Conservation (phyloP, 2,113 vertebrate genomes). For the Xerus inauris region DNA sequence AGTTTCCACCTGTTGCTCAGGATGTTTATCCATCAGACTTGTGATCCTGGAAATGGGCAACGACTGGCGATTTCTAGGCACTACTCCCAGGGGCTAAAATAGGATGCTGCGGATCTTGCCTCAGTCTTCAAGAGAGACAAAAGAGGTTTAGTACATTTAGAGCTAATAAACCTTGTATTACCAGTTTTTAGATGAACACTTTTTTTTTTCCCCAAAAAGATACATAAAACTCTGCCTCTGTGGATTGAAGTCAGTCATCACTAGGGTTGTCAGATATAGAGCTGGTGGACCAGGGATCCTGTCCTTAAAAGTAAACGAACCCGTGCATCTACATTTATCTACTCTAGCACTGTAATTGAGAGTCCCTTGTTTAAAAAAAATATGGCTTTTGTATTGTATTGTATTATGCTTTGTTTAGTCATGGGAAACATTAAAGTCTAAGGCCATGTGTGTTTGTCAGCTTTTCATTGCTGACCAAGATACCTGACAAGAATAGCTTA, state of each 20-base stretch:
- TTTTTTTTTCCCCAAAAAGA: background rate
- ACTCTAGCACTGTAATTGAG: background rate
- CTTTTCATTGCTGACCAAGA: too few species aligned
- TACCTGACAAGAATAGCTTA: too few species aligned
- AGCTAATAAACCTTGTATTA: background rate
- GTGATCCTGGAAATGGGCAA: background rate
- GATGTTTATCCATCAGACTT: background rate
- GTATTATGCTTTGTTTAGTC: background rate
- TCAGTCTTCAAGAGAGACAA: background rate
- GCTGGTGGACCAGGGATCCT: background rate
- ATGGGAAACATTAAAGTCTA: background rate
- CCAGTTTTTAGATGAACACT: background rate
- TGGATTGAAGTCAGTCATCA: background rate
- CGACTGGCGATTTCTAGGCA: background rate
- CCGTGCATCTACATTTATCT: background rate
- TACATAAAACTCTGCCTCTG: background rate
- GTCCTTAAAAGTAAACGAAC: background rate
- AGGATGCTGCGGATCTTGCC: background rate
- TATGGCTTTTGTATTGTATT: background rate
- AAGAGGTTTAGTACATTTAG: background rate
- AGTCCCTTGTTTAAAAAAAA: background rate
- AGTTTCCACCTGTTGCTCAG: background rate
- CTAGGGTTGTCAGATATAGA: background rate
- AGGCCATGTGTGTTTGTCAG: background rate
- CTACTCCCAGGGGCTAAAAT: background rate